A percentile compares a stretch with the other conserved stretches of the same genome.
Evolutionary conservation across 2,888 invertebrate species (phyloP).

Genomic region (Gisinianus flammeolus): DNA sequence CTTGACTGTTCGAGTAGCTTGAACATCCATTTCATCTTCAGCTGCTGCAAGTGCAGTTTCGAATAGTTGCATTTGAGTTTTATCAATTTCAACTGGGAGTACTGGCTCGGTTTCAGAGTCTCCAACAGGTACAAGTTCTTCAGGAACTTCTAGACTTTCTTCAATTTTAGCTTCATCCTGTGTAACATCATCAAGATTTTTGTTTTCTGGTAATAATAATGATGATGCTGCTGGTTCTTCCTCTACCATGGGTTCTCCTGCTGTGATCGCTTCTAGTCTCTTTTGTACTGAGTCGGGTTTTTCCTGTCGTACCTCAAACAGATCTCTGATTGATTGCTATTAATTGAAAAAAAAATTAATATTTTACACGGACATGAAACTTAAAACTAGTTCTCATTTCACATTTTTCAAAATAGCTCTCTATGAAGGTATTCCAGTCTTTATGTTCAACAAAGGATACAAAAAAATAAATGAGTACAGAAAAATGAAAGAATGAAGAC

Average conservation of each 20-base stretch:
- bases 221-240: neutral
- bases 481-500: constrained; percentile 58
- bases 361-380: neutral
- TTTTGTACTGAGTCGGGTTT: constrained; percentile 67
- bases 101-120: neutral
- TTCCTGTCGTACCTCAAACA: constrained; percentile 78
- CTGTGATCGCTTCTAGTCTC: constrained; percentile 59
- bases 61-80: constrained; percentile 50
- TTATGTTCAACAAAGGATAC: too few species aligned
- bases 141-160: neutral
- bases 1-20: constrained; percentile 85
- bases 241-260: neutral
- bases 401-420: constrained; percentile 18
- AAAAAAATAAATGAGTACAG: neutral
- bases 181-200: neutral
- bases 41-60: constrained; percentile 87
- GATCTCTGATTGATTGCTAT: constrained; percentile 88
- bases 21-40: constrained; percentile 94
- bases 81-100: constrained; percentile 19
- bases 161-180: neutral
- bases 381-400: neutral
- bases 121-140: too few species aligned
- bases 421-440: too few species aligned
- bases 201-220: too few species aligned
- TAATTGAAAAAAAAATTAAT: constrained; percentile 51